phyloP scores from a whole-genome alignment of 2,113 vertebrate species.

The Larimichthys polyactis region DNA sequence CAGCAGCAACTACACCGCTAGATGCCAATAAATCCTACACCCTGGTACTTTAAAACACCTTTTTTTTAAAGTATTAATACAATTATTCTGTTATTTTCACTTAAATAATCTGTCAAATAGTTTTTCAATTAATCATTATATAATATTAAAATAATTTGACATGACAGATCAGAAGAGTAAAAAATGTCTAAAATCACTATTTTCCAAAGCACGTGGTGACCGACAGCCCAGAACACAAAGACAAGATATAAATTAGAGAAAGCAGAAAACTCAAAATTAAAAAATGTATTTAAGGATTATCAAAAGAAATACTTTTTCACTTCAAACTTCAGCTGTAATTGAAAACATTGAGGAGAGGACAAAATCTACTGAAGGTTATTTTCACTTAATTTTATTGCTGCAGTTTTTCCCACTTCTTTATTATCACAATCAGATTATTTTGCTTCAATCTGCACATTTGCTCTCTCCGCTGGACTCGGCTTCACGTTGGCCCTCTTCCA shows the following conservation, averaged over 20 bases:
- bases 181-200: neutral
- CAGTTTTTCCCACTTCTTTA: neutral
- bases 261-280: neutral
- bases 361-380: neutral
- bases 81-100: neutral
- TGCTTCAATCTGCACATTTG: conserved; percentile 31
- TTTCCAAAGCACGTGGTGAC: neutral
- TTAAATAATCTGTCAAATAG: neutral
- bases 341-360: neutral
- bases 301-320: neutral
- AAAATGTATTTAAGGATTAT: neutral
- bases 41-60: no score
- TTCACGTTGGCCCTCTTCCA: neutral
- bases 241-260: neutral
- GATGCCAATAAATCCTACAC: no score
- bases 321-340: neutral
- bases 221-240: neutral
- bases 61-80: no score
- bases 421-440: conserved; percentile 15
- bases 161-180: neutral
- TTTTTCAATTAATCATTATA: no score
- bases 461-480: conserved; percentile 10
- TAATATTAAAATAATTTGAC: neutral
- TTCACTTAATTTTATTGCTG: neutral
- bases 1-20: no score